phyloP scores from a whole-genome alignment of 2,888 invertebrate species.

The Choristoneura rosaceana region DNA sequence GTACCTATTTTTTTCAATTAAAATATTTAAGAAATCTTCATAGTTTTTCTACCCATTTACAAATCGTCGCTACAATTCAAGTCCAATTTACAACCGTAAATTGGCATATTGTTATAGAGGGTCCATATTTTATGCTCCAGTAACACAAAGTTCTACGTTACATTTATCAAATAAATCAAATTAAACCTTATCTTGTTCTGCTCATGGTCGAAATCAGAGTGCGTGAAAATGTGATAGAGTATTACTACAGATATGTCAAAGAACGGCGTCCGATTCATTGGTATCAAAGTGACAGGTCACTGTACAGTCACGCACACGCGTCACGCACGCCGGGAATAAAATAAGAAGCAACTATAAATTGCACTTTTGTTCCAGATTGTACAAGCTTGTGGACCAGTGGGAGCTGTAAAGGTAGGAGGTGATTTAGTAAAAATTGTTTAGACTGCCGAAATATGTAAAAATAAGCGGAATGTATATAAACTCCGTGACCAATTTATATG shows the following conservation, averaged over 20 bases:
- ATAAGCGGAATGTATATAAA: too few relatives aligned
- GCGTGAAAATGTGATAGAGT: neutral
- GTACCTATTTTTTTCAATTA: too few relatives aligned
- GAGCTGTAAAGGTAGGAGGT: constrained; percentile 43
- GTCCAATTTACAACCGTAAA: constrained; percentile 1
- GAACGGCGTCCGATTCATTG: neutral
- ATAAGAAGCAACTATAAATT: constrained; percentile 62
- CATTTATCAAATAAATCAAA: neutral
- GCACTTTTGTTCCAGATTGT: constrained; percentile 71
- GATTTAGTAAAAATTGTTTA: neutral
- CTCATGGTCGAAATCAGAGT: neutral
- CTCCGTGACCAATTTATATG: too few relatives aligned
- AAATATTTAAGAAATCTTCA: neutral
- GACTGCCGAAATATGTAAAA: too few relatives aligned
- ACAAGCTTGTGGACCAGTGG: constrained; percentile 48
- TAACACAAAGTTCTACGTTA: neutral
- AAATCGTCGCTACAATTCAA: neutral
- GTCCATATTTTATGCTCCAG: neutral
- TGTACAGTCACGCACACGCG: constrained; percentile 20
- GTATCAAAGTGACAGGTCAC: neutral
- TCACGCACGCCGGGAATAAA: constrained; percentile 54
- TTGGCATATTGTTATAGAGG: constrained; percentile 8
- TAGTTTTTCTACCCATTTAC: neutral
- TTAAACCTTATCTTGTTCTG: neutral
- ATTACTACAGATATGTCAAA: neutral